These are phyloP conservation scores for Sander lucioperca DNA, from an alignment of 2,113 vertebrate genomes.

Conservation along the genomic window DNA sequence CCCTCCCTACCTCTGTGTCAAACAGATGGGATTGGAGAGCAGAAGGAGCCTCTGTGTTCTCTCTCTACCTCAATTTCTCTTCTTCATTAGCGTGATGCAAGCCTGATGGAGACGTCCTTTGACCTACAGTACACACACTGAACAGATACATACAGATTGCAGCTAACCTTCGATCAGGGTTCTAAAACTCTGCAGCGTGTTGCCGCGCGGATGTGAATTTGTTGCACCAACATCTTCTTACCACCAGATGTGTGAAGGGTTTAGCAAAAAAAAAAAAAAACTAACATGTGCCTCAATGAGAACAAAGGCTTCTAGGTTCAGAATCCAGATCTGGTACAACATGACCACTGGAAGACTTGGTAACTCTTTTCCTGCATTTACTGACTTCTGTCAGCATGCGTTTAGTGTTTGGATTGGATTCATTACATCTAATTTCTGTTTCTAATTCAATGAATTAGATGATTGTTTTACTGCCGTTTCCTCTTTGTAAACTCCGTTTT, in stretches of 20 bases:
- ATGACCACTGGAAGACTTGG: neutral
- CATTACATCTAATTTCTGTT: slow-evolving; percentile 2
- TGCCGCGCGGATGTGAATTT: slow-evolving; percentile 38
- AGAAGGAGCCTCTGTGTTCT: slow-evolving; percentile 70
- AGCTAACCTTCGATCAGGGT: slow-evolving; percentile 23
- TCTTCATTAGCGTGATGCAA: slow-evolving; percentile 65
- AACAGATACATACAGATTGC: slow-evolving; percentile 46
- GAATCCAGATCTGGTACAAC: neutral
- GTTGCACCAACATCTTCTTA: slow-evolving; percentile 32
- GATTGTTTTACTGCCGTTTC: neutral
- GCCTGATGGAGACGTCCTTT: slow-evolving; percentile 48
- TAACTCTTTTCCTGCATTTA: neutral
- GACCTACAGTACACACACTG: slow-evolving; percentile 32
- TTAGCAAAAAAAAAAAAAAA: slow-evolving; percentile 12
- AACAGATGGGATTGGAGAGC: slow-evolving; percentile 84
- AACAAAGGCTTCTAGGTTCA: slow-evolving; percentile 41
- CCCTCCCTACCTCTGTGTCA: slow-evolving; percentile 74
- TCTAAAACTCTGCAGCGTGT: slow-evolving; percentile 23
- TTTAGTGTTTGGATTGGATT: neutral
- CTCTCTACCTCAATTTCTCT: slow-evolving; percentile 65
- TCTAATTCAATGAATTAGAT: slow-evolving; percentile 15
- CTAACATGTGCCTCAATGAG: slow-evolving; percentile 29
- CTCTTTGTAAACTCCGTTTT: slow-evolving; percentile 3
- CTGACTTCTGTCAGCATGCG: neutral
- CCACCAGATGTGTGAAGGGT: slow-evolving; percentile 54